Percentiles rank a stretch among this genome's conserved stretches.
phyloP scores from a whole-genome alignment of 2,797 vertebrate genomes.

The Nyctibius grandis region DNA sequence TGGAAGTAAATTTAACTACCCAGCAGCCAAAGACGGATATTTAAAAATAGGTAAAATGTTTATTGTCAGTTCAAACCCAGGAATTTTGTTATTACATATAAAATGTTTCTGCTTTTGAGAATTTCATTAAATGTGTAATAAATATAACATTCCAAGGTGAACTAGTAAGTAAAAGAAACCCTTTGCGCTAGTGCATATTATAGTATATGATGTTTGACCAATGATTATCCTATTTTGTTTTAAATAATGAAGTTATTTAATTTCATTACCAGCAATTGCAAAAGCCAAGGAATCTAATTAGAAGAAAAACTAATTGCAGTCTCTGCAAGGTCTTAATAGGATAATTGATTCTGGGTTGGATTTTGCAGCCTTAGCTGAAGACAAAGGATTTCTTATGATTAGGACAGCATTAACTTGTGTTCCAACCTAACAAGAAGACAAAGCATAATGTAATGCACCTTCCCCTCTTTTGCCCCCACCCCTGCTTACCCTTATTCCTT shows the following conservation, averaged over 20 bases:
- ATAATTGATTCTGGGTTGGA: not conserved
- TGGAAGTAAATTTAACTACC: conserved; percentile 44
- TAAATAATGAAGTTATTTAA: not conserved
- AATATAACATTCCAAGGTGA: not conserved
- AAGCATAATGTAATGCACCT: not conserved
- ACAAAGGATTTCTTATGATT: not conserved
- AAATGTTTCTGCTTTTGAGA: not conserved
- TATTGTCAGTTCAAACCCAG: not conserved
- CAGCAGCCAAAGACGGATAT: conserved; percentile 69
- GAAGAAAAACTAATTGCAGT: not conserved
- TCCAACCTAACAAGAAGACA: not conserved
- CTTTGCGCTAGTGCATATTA: not conserved
- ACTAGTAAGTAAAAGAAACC: not conserved
- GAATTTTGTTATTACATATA: not conserved
- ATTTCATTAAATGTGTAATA: not conserved
- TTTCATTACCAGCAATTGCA: not conserved
- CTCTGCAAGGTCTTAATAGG: not conserved
- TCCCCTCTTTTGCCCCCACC: not conserved
- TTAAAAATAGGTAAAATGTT: conserved; percentile 71
- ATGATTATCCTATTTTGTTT: not conserved
- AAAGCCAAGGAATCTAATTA: not conserved
- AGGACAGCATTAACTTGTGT: not conserved
- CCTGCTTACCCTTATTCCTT: not conserved
- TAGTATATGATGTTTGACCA: not conserved
- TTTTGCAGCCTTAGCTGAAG: not conserved